Percentiles rank a stretch among this genome's conserved stretches.
Conservation (phyloP, 1,140 invertebrate genomes). For the Caenorhabditis inopinata region DNA sequence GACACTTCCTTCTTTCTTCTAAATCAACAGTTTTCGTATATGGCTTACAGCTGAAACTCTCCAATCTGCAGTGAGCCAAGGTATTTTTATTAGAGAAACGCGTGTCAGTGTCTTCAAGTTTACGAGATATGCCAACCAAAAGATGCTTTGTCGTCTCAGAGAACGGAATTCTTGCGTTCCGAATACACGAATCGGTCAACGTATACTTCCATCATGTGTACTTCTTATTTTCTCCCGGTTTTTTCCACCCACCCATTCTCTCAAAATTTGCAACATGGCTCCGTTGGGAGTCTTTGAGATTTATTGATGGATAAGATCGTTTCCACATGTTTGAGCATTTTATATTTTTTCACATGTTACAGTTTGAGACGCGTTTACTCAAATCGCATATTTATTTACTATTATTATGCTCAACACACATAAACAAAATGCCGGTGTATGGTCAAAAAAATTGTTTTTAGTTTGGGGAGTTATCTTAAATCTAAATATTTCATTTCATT, state of each 20-base stretch:
- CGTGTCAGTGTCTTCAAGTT: background rate
- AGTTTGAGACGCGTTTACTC: background rate
- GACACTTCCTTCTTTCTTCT: too few species aligned
- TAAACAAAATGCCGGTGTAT: too few species aligned
- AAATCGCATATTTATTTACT: too few species aligned
- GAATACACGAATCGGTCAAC: slow-evolving; percentile 9
- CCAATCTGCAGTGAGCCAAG: background rate
- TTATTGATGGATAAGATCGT: slow-evolving; percentile 29
- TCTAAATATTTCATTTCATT: background rate
- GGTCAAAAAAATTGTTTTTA: background rate
- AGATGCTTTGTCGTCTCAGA: background rate
- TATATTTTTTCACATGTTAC: background rate
- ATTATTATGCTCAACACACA: too few species aligned
- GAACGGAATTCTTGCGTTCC: background rate
- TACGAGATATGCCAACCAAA: too few species aligned
- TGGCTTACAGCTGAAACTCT: background rate
- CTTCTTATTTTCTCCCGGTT: background rate
- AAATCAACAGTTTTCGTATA: background rate
- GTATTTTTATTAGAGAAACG: slow-evolving; percentile 12
- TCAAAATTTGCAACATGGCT: background rate
- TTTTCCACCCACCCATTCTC: background rate
- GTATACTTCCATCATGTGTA: slow-evolving; percentile 21
- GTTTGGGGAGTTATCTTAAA: background rate
- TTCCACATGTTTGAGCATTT: slow-evolving; percentile 22
- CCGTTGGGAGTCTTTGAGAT: slow-evolving; percentile 28